phyloP scores from a whole-genome alignment of 2,888 invertebrate genomes.

The Ormyrus nitidulus region DNA sequence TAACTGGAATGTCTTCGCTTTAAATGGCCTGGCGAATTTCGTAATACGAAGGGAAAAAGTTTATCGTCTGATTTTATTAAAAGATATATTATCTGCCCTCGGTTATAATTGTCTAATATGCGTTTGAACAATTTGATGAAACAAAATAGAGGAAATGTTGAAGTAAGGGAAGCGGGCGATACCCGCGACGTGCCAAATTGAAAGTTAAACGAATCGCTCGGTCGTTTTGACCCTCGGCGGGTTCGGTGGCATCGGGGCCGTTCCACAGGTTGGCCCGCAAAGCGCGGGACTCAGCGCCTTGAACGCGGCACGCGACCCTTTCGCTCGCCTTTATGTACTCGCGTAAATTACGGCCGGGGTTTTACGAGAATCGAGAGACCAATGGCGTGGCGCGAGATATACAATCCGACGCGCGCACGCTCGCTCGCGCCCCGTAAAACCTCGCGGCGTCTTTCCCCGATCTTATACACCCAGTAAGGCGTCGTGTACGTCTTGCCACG shows the following conservation, averaged over 20 bases:
- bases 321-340: background rate
- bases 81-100: too few relatives aligned
- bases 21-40: too few relatives aligned
- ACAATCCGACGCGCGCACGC: background rate
- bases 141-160: too few relatives aligned
- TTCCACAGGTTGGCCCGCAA: conserved; percentile 29
- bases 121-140: too few relatives aligned
- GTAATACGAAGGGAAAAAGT: too few relatives aligned
- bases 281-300: background rate
- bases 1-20: too few relatives aligned
- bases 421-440: conserved; percentile 11
- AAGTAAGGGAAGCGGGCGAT: too few relatives aligned
- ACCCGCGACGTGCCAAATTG: background rate
- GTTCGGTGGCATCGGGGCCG: background rate
- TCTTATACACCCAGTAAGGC: background rate
- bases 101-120: too few relatives aligned
- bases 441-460: background rate
- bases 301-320: background rate
- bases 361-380: conserved; percentile 29
- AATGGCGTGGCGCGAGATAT: background rate
- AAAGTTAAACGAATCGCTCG: conserved; percentile 19
- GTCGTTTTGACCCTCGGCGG: background rate
- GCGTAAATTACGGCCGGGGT: conserved; percentile 26
- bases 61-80: too few relatives aligned
- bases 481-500: background rate